These are phyloP conservation scores for Babylonia areolata DNA, from an alignment of 1,140 invertebrate genomes.

Conservation along the genomic window DNA sequence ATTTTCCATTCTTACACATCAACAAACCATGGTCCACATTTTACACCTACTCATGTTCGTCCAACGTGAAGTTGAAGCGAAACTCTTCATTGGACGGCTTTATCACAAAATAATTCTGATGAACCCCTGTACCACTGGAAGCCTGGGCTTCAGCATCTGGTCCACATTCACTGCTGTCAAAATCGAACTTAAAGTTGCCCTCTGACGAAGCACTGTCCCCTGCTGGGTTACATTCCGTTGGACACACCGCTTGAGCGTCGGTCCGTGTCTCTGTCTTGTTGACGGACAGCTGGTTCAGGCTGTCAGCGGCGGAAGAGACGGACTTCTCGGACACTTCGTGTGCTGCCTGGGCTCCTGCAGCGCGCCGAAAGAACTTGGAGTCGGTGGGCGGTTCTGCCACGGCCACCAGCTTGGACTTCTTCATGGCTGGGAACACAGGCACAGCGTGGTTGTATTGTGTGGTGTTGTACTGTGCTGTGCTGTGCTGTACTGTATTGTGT, in stretches of 20 bases:
- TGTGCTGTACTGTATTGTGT: too few species aligned
- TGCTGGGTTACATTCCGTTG: neutral
- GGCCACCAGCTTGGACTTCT: neutral
- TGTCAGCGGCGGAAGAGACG: neutral
- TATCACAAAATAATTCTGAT: slow-evolving; percentile 24
- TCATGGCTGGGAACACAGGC: slow-evolving; percentile 20
- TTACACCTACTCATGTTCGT: neutral
- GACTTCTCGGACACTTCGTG: neutral
- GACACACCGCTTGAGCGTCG: neutral
- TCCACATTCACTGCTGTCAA: neutral
- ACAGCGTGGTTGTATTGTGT: too few species aligned
- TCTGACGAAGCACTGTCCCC: neutral
- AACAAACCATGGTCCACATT: too few species aligned
- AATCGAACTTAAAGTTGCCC: slow-evolving; percentile 19
- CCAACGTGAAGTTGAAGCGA: slow-evolving; percentile 34
- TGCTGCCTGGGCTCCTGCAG: neutral
- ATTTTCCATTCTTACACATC: too few species aligned
- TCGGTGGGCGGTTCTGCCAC: neutral
- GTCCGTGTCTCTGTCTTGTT: neutral
- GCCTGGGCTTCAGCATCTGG: neutral
- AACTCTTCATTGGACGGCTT: slow-evolving; percentile 40
- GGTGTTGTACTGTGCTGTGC: too few species aligned
- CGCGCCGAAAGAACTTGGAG: neutral
- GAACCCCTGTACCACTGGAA: neutral
- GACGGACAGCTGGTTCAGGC: neutral